Conservation (phyloP, 2,113 vertebrate species). For the Gadus macrocephalus region DNA sequence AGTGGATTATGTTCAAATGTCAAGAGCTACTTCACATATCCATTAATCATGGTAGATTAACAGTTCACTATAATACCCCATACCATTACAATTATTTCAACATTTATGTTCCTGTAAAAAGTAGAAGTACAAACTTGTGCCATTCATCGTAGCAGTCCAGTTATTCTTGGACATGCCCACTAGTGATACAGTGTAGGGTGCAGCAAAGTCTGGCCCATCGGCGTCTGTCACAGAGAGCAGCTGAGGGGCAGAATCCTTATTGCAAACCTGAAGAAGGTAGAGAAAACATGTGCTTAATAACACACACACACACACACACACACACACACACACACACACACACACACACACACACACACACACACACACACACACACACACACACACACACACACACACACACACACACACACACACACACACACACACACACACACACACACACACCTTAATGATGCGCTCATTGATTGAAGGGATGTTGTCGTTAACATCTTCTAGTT, state of each 20-base stretch:
- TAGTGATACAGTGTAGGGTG: slow-evolving; percentile 71
- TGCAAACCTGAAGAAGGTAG: slow-evolving; percentile 65
- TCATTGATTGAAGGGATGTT: slow-evolving; percentile 53
- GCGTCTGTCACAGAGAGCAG: slow-evolving; percentile 71
- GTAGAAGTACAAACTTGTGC: slow-evolving; percentile 61
- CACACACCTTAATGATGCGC: slow-evolving; percentile 8
- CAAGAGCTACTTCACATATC: no score
- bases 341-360: neutral
- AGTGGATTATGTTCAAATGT: no score
- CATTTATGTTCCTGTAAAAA: no score
- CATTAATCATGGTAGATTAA: no score
- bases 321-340: no score
- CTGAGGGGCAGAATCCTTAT: slow-evolving; percentile 39
- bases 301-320: no score
- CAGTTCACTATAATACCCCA: no score
- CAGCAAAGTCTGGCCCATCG: slow-evolving; percentile 73
- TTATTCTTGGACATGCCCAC: slow-evolving; percentile 61
- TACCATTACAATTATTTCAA: no score
- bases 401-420: no score
- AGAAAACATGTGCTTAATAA: no score
- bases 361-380: neutral
- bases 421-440: no score
- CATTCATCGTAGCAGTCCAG: slow-evolving; percentile 70
- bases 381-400: no score
- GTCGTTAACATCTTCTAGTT: slow-evolving; percentile 67